These are phyloP conservation scores for Calephelis nemesis DNA, from an alignment of 1,140 invertebrate species.

Conservation along the genomic window DNA sequence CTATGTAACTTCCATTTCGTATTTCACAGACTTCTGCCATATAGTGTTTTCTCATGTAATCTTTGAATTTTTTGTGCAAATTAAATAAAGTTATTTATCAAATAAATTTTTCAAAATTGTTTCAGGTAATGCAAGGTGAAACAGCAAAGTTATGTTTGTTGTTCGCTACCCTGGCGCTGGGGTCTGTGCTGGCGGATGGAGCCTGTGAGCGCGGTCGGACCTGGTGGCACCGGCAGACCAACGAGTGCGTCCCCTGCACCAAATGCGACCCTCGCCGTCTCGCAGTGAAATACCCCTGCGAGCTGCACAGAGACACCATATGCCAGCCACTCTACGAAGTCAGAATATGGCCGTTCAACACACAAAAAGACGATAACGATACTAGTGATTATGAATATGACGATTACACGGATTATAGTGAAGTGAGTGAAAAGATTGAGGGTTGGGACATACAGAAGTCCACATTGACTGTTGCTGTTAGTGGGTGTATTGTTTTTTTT, in stretches of 20 bases:
- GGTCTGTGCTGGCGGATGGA: constrained; percentile 51
- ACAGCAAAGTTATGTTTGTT: constrained; percentile 57
- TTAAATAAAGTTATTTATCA: no score
- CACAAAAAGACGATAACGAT: constrained; percentile 56
- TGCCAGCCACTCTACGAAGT: constrained; percentile 82
- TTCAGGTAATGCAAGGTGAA: constrained; percentile 69
- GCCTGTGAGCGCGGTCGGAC: constrained; percentile 76
- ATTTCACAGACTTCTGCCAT: no score
- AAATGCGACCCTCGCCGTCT: constrained; percentile 79
- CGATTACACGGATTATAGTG: constrained; percentile 63
- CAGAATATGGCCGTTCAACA: constrained; percentile 78
- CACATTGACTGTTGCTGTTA: constrained; percentile 78
- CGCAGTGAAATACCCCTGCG: constrained; percentile 83
- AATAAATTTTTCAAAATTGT: background rate
- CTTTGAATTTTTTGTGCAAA: no score
- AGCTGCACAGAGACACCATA: constrained; percentile 82
- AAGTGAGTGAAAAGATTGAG: constrained; percentile 55
- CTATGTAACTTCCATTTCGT: no score
- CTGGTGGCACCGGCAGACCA: constrained; percentile 80
- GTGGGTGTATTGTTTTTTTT: constrained; percentile 82
- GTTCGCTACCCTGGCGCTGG: constrained; percentile 59
- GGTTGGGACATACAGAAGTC: constrained; percentile 80
- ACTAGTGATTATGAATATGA: constrained; percentile 64
- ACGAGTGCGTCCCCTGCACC: constrained; percentile 82
- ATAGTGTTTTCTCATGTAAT: no score